Percentiles rank a stretch among this genome's conserved stretches.
Conservation (phyloP, 1,140 invertebrate genomes). For the Orchesella cincta region DNA sequence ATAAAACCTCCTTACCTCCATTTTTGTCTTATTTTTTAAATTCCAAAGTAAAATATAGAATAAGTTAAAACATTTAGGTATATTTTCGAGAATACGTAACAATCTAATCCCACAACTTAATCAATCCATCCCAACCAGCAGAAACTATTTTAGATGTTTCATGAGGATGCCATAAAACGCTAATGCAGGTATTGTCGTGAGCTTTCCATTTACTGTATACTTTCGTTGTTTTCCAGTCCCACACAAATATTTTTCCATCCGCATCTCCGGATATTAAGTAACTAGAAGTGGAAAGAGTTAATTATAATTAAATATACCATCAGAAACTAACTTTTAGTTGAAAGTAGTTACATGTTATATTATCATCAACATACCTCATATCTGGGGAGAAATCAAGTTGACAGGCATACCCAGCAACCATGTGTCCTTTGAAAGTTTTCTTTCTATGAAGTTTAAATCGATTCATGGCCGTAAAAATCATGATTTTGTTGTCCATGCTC, state of each 20-base stretch:
- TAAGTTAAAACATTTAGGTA: too few relatives aligned
- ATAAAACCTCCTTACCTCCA: too few relatives aligned
- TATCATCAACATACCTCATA: constrained; percentile 75
- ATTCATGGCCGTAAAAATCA: constrained; percentile 96
- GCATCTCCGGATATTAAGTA: constrained; percentile 99
- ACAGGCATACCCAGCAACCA: constrained; percentile 99
- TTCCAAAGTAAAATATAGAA: too few relatives aligned
- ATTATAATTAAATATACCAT: neutral
- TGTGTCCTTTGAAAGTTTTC: constrained; percentile 97
- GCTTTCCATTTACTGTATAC: constrained; percentile 98
- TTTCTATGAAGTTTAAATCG: constrained; percentile 96
- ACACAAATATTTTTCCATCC: constrained; percentile 97
- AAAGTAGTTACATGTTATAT: neutral
- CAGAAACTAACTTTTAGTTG: neutral
- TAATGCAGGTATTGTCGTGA: constrained; percentile 95
- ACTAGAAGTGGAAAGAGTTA: constrained; percentile 62
- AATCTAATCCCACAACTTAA: constrained; percentile 95
- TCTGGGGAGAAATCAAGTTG: constrained; percentile 96
- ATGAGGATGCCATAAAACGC: constrained; percentile 95
- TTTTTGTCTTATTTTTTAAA: too few relatives aligned
- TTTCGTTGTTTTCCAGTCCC: constrained; percentile 99
- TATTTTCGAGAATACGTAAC: too few relatives aligned
- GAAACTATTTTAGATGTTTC: constrained; percentile 95
- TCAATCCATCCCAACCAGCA: constrained; percentile 96
- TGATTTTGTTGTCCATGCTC: constrained; percentile 98